A percentile compares a stretch with the other conserved stretches of the same genome.
Evolutionary conservation across 2,113 vertebrate genomes (phyloP).

Genomic region (Neomonachus schauinslandi): DNA sequence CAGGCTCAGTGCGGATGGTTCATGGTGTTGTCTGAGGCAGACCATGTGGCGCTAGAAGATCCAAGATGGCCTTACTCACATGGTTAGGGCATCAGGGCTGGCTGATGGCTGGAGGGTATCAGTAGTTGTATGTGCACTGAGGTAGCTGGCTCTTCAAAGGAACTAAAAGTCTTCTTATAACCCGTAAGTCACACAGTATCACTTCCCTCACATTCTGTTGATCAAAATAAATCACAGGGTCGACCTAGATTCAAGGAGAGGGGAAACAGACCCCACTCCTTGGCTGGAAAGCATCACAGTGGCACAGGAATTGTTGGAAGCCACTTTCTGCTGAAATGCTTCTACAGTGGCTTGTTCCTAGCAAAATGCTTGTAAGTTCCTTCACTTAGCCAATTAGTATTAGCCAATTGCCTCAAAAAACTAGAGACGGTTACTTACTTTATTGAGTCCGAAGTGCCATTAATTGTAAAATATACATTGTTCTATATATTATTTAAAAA

Average conservation of each 20-base stretch:
- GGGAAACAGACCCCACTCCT: not conserved
- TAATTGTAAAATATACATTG: not conserved
- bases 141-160: not conserved
- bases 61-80: not conserved
- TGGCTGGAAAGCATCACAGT: not conserved
- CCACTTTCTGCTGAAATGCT: not conserved
- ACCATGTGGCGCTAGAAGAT: not conserved
- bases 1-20: not conserved
- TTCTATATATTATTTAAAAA: not conserved
- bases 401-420: not conserved
- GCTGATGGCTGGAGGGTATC: not conserved
- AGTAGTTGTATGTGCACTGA: not conserved
- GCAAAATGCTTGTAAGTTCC: not conserved
- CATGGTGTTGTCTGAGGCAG: not conserved
- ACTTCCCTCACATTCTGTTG: not conserved
- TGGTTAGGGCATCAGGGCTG: not conserved
- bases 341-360: not conserved
- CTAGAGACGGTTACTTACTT: not conserved
- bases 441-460: not conserved
- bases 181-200: not conserved
- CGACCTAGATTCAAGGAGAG: not conserved
- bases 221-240: not conserved
- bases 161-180: not conserved
- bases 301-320: not conserved
- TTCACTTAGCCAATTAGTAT: not conserved